Base-by-base conservation (phyloP, 2,888 invertebrate species). In the Muschampia plurimacula region DNA sequence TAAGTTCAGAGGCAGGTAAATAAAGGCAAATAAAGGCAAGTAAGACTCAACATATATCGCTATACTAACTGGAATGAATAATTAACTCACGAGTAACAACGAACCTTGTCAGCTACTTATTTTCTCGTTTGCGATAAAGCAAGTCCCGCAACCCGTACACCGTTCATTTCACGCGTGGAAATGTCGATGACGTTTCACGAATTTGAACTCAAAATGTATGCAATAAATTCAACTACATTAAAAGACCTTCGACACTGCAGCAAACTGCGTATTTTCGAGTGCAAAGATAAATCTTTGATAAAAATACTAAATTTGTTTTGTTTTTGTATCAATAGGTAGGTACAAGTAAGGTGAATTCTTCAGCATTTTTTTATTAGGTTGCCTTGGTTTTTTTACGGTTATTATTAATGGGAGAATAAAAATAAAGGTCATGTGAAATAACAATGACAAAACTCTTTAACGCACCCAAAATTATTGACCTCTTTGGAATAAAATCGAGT, bases 141-240 rank as follows among this genome's bases (percentile, higher is more conserved):
- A 76, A 71, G 77, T 76, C 46, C 46, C 46, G 13, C 13, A 8
- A 7, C 65, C 73, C 78, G 80, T 74, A 78, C 78, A 75, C 78
- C 60, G 66, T 78, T 80, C 77, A 79, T 78, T 84, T 80, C 79
- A 78, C 77, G 77, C 79, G 79, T 79, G 77, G 63, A 80, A 79
- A 79, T 77, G 77, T 77, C 77, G 76, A 77, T 76, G 77, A 76
- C 78, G 72, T 75, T 71, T 80, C 74, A 78, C 78, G 70, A 15
- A 49, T 66, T 71, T 71, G 59, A 60, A 66, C 49, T 71, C 66
- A 66, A 71, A 71, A 66, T 60, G 46, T 60, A 71, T 60, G 66
- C 70, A 70, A 65, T 70, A 65, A 71, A 49, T 70, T 65, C 36
- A 71, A 49, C 70, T 46, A 59, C 65, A 70, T 46, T 62, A 55